Evolutionary conservation across 2,797 vertebrate genomes (phyloP), one percentile per base, ranked within the genome.

Genomic region (Agapornis canus): DNA sequence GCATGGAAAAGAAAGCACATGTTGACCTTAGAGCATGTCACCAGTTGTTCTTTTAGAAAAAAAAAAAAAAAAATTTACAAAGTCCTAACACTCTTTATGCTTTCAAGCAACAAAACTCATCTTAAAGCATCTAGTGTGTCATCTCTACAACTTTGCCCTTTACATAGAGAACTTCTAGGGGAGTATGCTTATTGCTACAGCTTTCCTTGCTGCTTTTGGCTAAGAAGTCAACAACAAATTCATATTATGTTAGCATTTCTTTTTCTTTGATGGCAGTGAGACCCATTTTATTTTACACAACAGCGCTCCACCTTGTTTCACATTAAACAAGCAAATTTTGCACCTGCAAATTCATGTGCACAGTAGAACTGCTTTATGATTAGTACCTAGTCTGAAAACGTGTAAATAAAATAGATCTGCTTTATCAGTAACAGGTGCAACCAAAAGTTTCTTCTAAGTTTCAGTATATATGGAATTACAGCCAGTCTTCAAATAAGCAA

Each of bases 141-240:
- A 94, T 76, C 79, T 92, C 64, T 79, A 75, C 68, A 92, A 37
- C 77, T 78, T 90, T 96, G 92, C 86, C 91, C 96, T 97, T 97
- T 96, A 86, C 48, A 70, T 65, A 72, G 43, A 75, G 61, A 87
- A 48, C 54, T 59, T 86, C 37, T 69, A 82, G 68, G 77, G 72
- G 83, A 86, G 84, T 91, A 32, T 72, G 90, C 48, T 78, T 82
- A 94, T 59, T 1, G 1, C 42, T 72, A 86, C 89, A 92, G 56
- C 88, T 92, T 87, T 80, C 29, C 29, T 39, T 47, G n/a, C 6
- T 82, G 65, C 64, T 91, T 93, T 77, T 94, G 48, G 23, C 32
- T 73, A 65, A 69, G 56, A 89, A 63, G 31, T 45, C 42, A 95
- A 88, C 43, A 91, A 82, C 5, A 90, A 85, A 95, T 14, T 52